Evolutionary conservation across 2,888 invertebrate genomes (phyloP).

Genomic region (Eristalis tenax): DNA sequence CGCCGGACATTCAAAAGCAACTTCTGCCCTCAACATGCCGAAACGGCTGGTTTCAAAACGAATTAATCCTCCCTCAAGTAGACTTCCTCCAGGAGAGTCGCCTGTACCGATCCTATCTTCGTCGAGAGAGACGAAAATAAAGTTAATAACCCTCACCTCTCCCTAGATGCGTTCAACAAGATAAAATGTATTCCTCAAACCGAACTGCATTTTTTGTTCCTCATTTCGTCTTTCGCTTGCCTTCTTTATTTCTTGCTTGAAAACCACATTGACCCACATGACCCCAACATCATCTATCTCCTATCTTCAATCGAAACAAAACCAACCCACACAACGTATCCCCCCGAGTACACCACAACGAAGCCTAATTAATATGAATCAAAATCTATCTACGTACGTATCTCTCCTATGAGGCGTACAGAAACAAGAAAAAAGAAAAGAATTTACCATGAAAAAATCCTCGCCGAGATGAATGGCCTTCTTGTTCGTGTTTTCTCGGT

Average conservation of each 20-base stretch:
- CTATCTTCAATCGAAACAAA: neutral
- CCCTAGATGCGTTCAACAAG: neutral
- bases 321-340: conserved; percentile 32
- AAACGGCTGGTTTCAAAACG: too few species aligned
- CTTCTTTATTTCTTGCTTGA: too few species aligned
- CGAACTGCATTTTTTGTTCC: neutral
- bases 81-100: too few species aligned
- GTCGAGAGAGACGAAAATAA: neutral
- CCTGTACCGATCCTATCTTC: too few species aligned
- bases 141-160: neutral
- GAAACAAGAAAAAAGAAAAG: neutral
- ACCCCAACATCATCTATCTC: conserved; percentile 36
- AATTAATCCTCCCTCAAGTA: too few species aligned
- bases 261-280: conserved; percentile 44
- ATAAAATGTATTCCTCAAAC: conserved; percentile 2
- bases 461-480: conserved; percentile 64
- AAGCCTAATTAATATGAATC: conserved; percentile 68
- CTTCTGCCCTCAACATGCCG: too few species aligned
- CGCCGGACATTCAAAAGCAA: too few species aligned
- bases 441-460: conserved; percentile 4
- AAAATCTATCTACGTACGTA: conserved; percentile 24
- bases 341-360: conserved; percentile 37
- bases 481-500: conserved; percentile 67
- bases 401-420: neutral
- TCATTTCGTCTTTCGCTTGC: neutral